Evolutionary conservation across 2,888 invertebrate genomes (phyloP).

Genomic region (Drosophila kokeensis): DNA sequence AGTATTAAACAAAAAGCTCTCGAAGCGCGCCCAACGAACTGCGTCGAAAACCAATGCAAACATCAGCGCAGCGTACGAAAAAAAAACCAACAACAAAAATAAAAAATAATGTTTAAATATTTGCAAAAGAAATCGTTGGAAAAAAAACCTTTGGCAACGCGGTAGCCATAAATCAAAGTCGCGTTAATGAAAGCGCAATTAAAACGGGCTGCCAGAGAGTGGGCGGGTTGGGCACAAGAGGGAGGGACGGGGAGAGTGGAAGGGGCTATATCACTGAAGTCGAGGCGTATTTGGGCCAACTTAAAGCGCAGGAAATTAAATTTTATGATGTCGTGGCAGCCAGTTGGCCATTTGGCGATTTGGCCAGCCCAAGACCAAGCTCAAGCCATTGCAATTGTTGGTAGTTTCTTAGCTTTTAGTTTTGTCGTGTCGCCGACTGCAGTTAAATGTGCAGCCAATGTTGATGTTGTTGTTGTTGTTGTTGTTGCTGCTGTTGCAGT

Average conservation of each 20-base stretch:
- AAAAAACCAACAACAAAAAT: slow-evolving; percentile 11
- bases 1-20: slow-evolving; percentile 76
- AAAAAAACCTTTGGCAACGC: slow-evolving; percentile 76
- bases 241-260: background rate
- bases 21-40: slow-evolving; percentile 53
- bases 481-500: slow-evolving; percentile 56
- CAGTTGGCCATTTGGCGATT: slow-evolving; percentile 73
- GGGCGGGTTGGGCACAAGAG: slow-evolving; percentile 23
- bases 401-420: slow-evolving; percentile 32
- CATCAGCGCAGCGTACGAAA: slow-evolving; percentile 37
- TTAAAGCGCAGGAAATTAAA: slow-evolving; percentile 80
- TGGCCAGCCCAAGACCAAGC: slow-evolving; percentile 51
- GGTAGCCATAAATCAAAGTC: slow-evolving; percentile 82
- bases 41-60: slow-evolving; percentile 74
- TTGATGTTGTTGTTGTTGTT: slow-evolving; percentile 23
- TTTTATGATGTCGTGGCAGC: slow-evolving; percentile 78
- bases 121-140: slow-evolving; percentile 81
- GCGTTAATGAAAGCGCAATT: slow-evolving; percentile 83
- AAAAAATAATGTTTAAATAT: slow-evolving; percentile 77
- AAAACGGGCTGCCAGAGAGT: slow-evolving; percentile 68
- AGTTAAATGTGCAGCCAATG: slow-evolving; percentile 71
- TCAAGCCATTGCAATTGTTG: slow-evolving; percentile 61
- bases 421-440: slow-evolving; percentile 66
- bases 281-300: slow-evolving; percentile 74
- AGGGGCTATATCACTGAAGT: slow-evolving; percentile 28